Evolutionary conservation across 2,797 vertebrate species (phyloP).

Genomic region (Lepus oiostolus): DNA sequence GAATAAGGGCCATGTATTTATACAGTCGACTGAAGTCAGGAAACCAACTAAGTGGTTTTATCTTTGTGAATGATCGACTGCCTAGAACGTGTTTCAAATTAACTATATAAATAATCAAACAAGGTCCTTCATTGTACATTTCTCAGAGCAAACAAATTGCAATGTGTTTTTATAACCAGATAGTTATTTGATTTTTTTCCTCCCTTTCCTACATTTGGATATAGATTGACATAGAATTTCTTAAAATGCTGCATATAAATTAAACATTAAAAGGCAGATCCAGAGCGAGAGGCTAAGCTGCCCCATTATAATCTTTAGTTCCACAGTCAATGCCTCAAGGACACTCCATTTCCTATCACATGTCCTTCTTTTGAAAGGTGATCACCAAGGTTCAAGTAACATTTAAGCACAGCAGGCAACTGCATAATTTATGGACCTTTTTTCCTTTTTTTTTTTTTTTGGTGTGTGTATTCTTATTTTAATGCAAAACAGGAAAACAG

Average conservation of each 20-base stretch:
- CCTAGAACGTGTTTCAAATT: conserved; percentile 74
- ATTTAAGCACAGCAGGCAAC: conserved; percentile 84
- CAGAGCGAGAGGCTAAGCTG: conserved; percentile 79
- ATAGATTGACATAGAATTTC: conserved; percentile 87
- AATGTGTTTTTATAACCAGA: conserved; percentile 85
- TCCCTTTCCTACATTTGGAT: conserved; percentile 81
- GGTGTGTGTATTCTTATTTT: conserved; percentile 58
- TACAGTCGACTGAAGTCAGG: conserved; percentile 63
- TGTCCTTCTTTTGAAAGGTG: conserved; percentile 90
- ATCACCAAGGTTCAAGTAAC: conserved; percentile 89
- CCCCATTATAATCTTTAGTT: conserved; percentile 88
- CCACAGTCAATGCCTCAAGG: conserved; percentile 86
- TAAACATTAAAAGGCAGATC: conserved; percentile 89
- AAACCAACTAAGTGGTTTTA: conserved; percentile 56
- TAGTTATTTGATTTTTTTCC: conserved; percentile 83
- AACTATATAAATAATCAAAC: conserved; percentile 84
- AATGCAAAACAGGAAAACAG: conserved; percentile 81
- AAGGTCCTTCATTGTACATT: conserved; percentile 81
- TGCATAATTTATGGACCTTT: conserved; percentile 90
- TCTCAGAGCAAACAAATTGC: conserved; percentile 83
- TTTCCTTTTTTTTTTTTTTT: neutral
- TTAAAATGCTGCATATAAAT: conserved; percentile 90
- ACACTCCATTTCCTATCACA: conserved; percentile 88
- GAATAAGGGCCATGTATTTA: conserved; percentile 63
- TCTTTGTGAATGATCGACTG: conserved; percentile 75